Conservation (phyloP, 2,113 vertebrate genomes). For the Nesogale talazaci region DNA sequence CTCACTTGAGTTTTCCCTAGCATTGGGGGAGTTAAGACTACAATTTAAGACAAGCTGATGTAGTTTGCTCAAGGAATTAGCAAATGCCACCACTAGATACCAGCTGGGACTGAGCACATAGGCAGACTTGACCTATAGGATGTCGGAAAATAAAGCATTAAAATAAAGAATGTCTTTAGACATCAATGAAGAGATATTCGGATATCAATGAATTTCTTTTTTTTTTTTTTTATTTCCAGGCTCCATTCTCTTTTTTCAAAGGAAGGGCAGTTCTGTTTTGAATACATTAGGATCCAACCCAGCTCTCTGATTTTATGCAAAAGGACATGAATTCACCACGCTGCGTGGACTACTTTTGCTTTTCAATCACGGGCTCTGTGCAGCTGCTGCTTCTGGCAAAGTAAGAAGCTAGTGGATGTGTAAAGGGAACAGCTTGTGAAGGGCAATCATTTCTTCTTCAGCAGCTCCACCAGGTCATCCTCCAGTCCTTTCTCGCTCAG, state of each 20-base stretch:
- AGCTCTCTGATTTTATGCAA: conserved; percentile 44
- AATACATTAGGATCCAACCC: not conserved
- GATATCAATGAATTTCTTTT: not conserved
- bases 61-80: not conserved
- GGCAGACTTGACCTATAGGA: not conserved
- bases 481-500: conserved; percentile 88
- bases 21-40: not conserved
- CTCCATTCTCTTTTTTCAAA: not conserved
- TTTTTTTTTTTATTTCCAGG: not conserved
- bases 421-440: not conserved
- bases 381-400: conserved; percentile 3
- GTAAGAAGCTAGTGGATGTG: not conserved
- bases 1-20: not conserved
- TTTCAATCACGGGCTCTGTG: not conserved
- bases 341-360: not conserved
- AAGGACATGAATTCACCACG: not conserved
- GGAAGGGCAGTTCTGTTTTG: not conserved
- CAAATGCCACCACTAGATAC: not conserved
- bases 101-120: not conserved
- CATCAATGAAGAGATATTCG: not conserved
- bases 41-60: not conserved
- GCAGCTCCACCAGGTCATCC: conserved; percentile 88
- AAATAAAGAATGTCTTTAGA: not conserved
- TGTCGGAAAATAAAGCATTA: not conserved
- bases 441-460: conserved; percentile 64